These are phyloP conservation scores for Deilephila porcellus DNA, from an alignment of 2,888 invertebrate genomes.

Conservation along the genomic window DNA sequence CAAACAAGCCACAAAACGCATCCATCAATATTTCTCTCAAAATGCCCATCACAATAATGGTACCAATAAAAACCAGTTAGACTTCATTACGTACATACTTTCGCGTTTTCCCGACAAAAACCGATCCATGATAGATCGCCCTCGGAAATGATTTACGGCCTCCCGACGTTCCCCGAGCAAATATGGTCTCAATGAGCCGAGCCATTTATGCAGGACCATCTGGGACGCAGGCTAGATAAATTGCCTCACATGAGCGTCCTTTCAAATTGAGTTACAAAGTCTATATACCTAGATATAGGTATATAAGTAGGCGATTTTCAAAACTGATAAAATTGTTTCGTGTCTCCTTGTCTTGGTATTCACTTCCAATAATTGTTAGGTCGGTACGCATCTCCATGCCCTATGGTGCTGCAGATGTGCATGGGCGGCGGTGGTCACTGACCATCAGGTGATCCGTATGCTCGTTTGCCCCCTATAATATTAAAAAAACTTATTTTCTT, in stretches of 20 bases:
- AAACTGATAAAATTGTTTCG: no score
- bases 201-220: constrained; percentile 21
- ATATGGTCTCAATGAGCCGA: constrained; percentile 26
- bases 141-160: constrained; percentile 47
- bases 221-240: background rate
- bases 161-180: constrained; percentile 27
- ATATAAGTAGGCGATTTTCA: background rate
- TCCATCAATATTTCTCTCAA: constrained; percentile 12
- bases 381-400: no score
- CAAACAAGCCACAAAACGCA: background rate
- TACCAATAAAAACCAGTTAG: constrained; percentile 42
- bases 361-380: no score
- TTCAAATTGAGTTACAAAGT: constrained; percentile 19
- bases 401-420: no score
- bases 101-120: constrained; percentile 50
- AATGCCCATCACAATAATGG: constrained; percentile 33
- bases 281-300: background rate
- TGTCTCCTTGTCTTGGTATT: no score
- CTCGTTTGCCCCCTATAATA: no score
- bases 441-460: no score
- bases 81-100: constrained; percentile 44
- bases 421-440: no score
- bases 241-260: constrained; percentile 17
- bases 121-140: constrained; percentile 46
- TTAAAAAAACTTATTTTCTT: no score